These are phyloP conservation scores for Heliocidaris tuberculata DNA, from an alignment of 35 echinoderm and acorn worm genomes.

Conservation along the genomic window DNA sequence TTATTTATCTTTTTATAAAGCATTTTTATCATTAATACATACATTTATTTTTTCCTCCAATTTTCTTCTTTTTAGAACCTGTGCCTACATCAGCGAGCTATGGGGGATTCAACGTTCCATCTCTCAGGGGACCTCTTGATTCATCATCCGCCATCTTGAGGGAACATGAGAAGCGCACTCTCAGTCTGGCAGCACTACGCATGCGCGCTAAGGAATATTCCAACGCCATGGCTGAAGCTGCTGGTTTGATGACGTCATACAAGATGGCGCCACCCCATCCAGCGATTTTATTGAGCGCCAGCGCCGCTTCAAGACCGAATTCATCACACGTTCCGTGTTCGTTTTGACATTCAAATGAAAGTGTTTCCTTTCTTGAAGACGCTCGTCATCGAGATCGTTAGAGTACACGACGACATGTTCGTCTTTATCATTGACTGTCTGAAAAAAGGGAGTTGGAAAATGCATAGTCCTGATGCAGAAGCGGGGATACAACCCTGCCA, in stretches of 20 bases:
- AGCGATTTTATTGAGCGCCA: background rate
- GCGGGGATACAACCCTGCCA: too few species aligned
- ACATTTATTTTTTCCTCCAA: background rate
- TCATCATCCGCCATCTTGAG: conserved; percentile 21
- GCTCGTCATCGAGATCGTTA: background rate
- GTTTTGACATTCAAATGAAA: background rate
- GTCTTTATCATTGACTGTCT: too few species aligned
- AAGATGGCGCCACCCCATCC: conserved; percentile 41
- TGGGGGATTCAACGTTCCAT: conserved; percentile 13
- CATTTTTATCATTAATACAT: background rate
- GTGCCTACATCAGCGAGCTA: conserved; percentile 37
- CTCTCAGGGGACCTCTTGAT: background rate
- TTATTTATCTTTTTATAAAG: background rate
- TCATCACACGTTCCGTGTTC: conserved; percentile 26
- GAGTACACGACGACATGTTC: background rate
- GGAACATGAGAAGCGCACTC: conserved; percentile 72
- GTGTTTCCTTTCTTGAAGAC: background rate
- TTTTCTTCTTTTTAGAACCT: background rate
- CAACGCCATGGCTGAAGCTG: conserved; percentile 75
- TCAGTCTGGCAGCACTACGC: conserved; percentile 79
- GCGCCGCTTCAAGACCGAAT: background rate
- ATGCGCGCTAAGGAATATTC: conserved; percentile 77
- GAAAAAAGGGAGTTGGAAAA: too few species aligned
- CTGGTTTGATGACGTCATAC: conserved; percentile 49
- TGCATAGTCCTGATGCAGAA: too few species aligned